Base-by-base conservation (phyloP, 2,888 invertebrate species). In the Endotricha flammealis region DNA sequence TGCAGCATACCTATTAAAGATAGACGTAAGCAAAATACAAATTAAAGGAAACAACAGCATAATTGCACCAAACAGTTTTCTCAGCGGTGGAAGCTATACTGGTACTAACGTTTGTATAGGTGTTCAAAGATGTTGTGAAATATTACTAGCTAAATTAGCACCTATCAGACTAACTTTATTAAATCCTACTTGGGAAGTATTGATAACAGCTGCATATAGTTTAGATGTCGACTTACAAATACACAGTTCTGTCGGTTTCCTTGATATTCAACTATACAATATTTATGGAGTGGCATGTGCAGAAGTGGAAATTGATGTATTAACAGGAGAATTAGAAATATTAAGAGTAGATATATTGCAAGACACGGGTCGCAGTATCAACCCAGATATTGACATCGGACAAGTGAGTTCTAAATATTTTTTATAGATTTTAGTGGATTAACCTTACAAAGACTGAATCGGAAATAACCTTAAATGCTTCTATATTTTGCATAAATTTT, bases 251-350 rank as follows among this genome's bases (percentile, higher is more conserved):
- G 63, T 65, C 0, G 71, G 50, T 2, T 12, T 42, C 0, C 69
- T 69, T 27, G 82, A 83, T 39, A 55, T 64, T 31, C 42, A 55
- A 13, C 43, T 23, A 0, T 93, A 93, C 51, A 57, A 73, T 7
- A 80, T 92, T 32, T 91, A 88, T 53, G 91, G 91, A 4, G 72
- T 88, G 0, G 73, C 88, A n/a, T 79, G 90, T 4, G 69, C 89
- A 2, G 93, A 95, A 74, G 89, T 93, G 0, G 92, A 93, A 67
- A 64, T 94, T 0, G 93, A 95, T 63, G 72, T 93, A 4, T 68
- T 95, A n/a, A 95, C 94, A 0, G 95, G 95, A n/a, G 90, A 93
- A 57, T 88, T 88, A 51, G 74, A 90, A 48, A 64, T 92, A 2
- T 62, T 68, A 1, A 83, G 92, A 41, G 91, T 91, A 0, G 93